Percentiles rank a stretch among this genome's conserved stretches.
Conservation (phyloP, 2,797 vertebrate species). For the Platalea minor region DNA sequence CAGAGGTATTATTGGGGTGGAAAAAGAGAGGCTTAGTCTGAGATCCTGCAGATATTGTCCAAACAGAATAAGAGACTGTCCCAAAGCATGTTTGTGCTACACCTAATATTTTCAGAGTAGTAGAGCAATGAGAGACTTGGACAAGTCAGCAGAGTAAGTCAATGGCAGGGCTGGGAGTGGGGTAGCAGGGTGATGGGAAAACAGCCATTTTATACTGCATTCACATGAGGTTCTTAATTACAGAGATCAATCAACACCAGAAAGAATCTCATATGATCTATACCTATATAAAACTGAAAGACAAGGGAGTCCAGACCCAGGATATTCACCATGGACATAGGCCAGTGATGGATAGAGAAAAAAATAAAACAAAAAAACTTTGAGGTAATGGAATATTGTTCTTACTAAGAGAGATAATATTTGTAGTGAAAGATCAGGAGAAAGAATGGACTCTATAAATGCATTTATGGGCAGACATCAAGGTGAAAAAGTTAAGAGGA, state of each 20-base stretch:
- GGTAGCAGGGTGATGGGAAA: neutral
- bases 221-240: neutral
- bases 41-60: neutral
- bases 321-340: neutral
- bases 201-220: neutral
- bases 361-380: neutral
- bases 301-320: neutral
- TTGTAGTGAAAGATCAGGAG: neutral
- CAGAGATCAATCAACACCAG: neutral
- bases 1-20: too few species aligned
- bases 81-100: neutral
- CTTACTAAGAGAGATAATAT: neutral
- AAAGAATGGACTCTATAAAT: neutral
- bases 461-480: neutral
- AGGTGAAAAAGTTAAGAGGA: neutral
- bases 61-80: neutral
- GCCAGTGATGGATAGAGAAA: neutral
- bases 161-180: neutral
- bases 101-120: neutral
- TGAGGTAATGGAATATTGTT: neutral
- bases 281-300: neutral
- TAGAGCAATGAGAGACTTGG: neutral
- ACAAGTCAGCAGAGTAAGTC: neutral
- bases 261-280: neutral
- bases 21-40: neutral